Evolutionary conservation across 2,797 vertebrate species (phyloP), one percentile per base, ranked within the genome.

Genomic region (Chelon auratus): DNA sequence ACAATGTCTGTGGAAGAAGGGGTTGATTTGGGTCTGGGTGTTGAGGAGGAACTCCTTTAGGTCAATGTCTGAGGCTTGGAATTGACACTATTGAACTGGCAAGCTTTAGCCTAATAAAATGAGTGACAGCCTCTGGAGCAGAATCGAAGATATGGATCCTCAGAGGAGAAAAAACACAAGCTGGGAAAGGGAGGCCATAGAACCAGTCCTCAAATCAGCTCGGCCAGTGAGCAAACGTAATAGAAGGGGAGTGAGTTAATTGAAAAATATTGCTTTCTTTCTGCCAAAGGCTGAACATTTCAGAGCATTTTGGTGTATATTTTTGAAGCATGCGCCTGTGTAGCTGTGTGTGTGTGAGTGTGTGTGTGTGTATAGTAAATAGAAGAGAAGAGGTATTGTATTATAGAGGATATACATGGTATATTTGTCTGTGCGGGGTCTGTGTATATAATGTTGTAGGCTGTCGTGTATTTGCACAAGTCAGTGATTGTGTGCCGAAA

Each of bases 81-180:
- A 94, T 93, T 88, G 93, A 92, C 91, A 82, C 82, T 93, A 93
- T 94, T 90, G 92, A 93, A 83, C 81, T 73, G 60, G 83, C 84
- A 73, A 86, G 92, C 90, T 92, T 93, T 88, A 88, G 84, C 72
- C 91, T 92, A 94, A 93, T 92, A 93, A 93, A 94, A 94, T 94
- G 91, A 93, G 77, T 92, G 92, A 93, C 93, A 93, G 91, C 85
- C 78, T 89, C 84, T 88, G 87, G 88, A 88, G 81, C 77, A 77
- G 71, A 92, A 93, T 94, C 93, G 90, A 94, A 93, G 75, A 87
- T 92, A 94, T 95, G 81, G 94, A 94, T 95, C 83, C 80, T 84
- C 56, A 24, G 72, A 77, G 67, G 64, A 66, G 66, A 43, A 67
- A 82, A 86, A 76, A 79, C 70, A 73, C 80, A 77, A 86, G 67